Percentiles rank a stretch among this genome's conserved stretches.
phyloP scores from a whole-genome alignment of 2,113 vertebrate species.

The Zonotrichia leucophrys region DNA sequence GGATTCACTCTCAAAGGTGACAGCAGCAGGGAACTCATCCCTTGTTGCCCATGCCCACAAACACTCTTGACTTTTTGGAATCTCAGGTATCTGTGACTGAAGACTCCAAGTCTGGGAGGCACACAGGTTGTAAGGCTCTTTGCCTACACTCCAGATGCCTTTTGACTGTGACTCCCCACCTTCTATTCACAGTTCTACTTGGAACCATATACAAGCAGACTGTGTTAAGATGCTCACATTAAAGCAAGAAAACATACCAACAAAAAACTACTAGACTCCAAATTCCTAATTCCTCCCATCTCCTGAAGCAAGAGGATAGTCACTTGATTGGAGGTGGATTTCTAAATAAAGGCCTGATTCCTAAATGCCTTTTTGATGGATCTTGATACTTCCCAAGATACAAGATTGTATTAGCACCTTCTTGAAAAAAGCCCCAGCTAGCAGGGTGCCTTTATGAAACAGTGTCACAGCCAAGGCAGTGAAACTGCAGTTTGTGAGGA shows the following conservation, averaged over 20 bases:
- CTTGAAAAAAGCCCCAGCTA: not conserved
- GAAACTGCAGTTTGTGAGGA: not conserved
- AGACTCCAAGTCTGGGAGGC: not conserved
- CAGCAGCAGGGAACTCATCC: not conserved
- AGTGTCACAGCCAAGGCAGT: not conserved
- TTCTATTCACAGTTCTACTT: not conserved
- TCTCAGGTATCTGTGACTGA: not conserved
- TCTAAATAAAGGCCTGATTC: not conserved
- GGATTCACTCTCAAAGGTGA: not conserved
- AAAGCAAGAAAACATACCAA: not conserved
- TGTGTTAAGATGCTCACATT: not conserved
- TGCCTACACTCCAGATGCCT: not conserved
- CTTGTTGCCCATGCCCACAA: accelerated
- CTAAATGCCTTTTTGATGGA: not conserved
- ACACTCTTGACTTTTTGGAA: not conserved
- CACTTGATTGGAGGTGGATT: not conserved
- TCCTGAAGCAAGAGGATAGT: not conserved
- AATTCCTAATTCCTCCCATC: not conserved
- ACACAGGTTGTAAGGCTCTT: not conserved
- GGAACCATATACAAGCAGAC: not conserved
- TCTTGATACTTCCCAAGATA: not conserved
- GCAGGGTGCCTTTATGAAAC: not conserved
- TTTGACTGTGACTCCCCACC: not conserved
- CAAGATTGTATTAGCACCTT: not conserved
- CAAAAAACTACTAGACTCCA: not conserved